Base-by-base conservation (phyloP, 2,113 vertebrate species). In the Crypturellus undulatus region DNA sequence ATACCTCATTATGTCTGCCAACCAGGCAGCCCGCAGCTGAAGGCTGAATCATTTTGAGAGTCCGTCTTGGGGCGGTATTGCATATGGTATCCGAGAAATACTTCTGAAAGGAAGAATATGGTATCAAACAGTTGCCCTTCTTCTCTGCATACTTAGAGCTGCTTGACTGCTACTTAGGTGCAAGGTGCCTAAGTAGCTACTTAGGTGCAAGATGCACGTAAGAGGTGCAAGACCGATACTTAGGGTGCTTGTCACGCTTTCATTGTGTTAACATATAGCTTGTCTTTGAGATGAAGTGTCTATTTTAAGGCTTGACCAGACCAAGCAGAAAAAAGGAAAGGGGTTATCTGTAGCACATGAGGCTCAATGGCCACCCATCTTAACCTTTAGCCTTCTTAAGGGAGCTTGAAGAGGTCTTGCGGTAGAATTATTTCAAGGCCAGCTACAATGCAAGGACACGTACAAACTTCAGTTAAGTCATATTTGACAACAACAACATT, bases 41-140 rank as follows among this genome's bases (percentile, higher is more conserved):
- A 21, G 97, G 98, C 82, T 99, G 99, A 87, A 99, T 99, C 90
- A 98, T 98, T 96, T 99, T 98, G 64, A 99, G 98, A 9, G 97
- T 98, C 92, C 96, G 98, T 92, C 99, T 98, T 8, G 90, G 94
- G 12, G 96, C 75, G 94, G 96, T 96, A 62, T 72, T 68, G 71
- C 96, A 96, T 77, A 96, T 79, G 22, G 93, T 71, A 1, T 80
- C 88, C 47, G 78, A 79, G 47, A 98, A 97, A 89, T 97, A 98
- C 43, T 93, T 98, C 99, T 99, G 47, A 81, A 92, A 75, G 92
- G 40, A 97, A 67, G 76, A 81, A 77, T 15, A 78, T 0, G 0
- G 36, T 51, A 72, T 94, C 59, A 92, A 25, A 65, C 4, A 6
- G 3, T 6, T 67, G 67, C 16, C 43, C n/a, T 47, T 72, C 34